phyloP scores from a whole-genome alignment of 1,140 invertebrate genomes.

The Platyura marginata region DNA sequence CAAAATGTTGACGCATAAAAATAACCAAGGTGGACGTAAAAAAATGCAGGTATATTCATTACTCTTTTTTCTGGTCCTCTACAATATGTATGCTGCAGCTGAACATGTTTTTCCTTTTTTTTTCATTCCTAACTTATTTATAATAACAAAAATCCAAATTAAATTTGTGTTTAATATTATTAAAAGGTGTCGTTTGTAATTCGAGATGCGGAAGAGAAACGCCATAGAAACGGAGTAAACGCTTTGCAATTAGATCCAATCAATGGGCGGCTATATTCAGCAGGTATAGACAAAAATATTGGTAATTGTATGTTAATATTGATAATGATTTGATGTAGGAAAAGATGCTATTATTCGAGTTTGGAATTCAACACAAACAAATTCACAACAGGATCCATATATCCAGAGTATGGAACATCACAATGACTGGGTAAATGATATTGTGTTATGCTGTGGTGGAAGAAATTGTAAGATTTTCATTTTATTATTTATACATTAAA shows the following conservation, averaged over 20 bases:
- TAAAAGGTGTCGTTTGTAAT: slow-evolving; percentile 93
- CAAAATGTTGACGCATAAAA: slow-evolving; percentile 22
- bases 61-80: slow-evolving; percentile 3
- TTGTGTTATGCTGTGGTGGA: slow-evolving; percentile 90
- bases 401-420: slow-evolving; percentile 95
- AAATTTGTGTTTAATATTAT: slow-evolving; percentile 5
- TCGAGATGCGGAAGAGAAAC: slow-evolving; percentile 84
- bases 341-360: slow-evolving; percentile 95
- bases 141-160: slow-evolving; percentile 4
- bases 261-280: slow-evolving; percentile 82
- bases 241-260: slow-evolving; percentile 82
- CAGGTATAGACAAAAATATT: too few species aligned
- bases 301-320: background rate
- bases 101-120: background rate
- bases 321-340: slow-evolving; percentile 6
- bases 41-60: slow-evolving; percentile 39
- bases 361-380: slow-evolving; percentile 57
- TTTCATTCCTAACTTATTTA: background rate
- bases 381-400: slow-evolving; percentile 51
- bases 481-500: slow-evolving; percentile 3
- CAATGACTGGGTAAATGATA: slow-evolving; percentile 99
- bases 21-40: slow-evolving; percentile 36
- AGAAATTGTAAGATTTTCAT: slow-evolving; percentile 55
- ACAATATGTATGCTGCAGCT: background rate
- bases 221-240: slow-evolving; percentile 90